Base-by-base conservation (phyloP, 2,113 vertebrate genomes). In the Ranitomeya variabilis region DNA sequence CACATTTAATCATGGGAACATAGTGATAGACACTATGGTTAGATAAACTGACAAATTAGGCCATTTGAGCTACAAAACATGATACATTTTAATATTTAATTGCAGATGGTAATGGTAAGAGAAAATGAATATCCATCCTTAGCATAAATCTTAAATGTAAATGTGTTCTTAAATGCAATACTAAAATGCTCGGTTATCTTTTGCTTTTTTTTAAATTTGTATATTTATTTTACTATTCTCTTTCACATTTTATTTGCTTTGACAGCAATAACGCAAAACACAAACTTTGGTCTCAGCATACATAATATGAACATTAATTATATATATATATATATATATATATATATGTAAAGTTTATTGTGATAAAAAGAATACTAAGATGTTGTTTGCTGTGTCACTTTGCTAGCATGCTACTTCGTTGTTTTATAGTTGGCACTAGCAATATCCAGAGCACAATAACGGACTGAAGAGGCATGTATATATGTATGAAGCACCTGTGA, bases 1-100 rank as follows among this genome's bases (percentile, higher is more conserved):
- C 94, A 94, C 92, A 93, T 96, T 95, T 94, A 95, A 96, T 95
- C 93, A 94, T 79, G 91, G 90, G 94, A 95, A 94, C 90, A 92
- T 91, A 90, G 92, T 93, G 94, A 95, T 94, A 95, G 90, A 93
- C 93, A 94, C 93, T 95, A 96, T 95, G 94, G 92, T 95, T 94
- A 95, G 91, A 90, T 91, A 93, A 93, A 93, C 93, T 94, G 94
- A 93, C 94, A 95, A 91, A 91, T 93, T 87, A 92, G 89, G 81
- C 90, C 91, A 89, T 93, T 90, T 91, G 73, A 90, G 93, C 82
- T 90, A 26, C 51, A n/a, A 71, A 86, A 89, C 59, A 85, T 90
- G 86, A 79, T 84, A 89, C 89, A 85, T 92, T 93, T 93, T 91
- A 93, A 52, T 67, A 80, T 76, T 76, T 76, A 76, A 52, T 76